These are phyloP conservation scores for Gonioctena quinquepunctata DNA, from an alignment of 1,140 invertebrate genomes.

Conservation along the genomic window DNA sequence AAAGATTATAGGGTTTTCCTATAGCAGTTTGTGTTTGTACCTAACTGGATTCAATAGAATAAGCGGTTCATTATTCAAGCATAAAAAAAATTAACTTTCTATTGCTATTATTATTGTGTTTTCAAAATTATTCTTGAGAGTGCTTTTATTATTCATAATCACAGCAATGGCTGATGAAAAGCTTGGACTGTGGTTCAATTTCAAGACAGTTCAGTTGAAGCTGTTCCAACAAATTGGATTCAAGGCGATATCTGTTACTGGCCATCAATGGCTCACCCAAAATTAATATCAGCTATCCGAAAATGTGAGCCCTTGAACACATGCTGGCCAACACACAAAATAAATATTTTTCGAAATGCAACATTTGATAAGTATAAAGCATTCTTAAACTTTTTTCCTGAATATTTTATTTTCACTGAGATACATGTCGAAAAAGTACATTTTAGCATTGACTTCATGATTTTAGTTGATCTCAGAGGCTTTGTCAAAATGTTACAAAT, in stretches of 20 bases:
- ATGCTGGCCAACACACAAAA: neutral
- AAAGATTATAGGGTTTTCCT: too few relatives aligned
- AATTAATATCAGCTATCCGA: neutral
- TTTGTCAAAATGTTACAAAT: neutral
- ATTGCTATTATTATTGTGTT: neutral
- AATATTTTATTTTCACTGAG: neutral
- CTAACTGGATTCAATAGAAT: too few relatives aligned
- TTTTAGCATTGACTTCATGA: neutral
- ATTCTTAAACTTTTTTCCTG: neutral
- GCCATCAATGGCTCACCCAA: neutral
- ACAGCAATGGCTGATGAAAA: neutral
- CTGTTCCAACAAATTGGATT: neutral
- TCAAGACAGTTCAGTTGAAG: neutral
- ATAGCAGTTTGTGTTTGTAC: too few relatives aligned
- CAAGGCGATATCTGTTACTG: neutral
- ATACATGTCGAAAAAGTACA: neutral
- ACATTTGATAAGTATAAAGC: neutral
- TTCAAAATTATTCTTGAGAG: neutral
- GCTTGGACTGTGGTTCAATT: neutral
- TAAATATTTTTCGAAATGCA: neutral
- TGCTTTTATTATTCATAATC: neutral
- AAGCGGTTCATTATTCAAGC: too few relatives aligned
- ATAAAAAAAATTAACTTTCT: too few relatives aligned
- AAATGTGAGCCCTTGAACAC: neutral
- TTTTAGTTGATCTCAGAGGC: neutral